phyloP scores from a whole-genome alignment of 2,113 vertebrate genomes.

The Gymnobelideus leadbeateri region DNA sequence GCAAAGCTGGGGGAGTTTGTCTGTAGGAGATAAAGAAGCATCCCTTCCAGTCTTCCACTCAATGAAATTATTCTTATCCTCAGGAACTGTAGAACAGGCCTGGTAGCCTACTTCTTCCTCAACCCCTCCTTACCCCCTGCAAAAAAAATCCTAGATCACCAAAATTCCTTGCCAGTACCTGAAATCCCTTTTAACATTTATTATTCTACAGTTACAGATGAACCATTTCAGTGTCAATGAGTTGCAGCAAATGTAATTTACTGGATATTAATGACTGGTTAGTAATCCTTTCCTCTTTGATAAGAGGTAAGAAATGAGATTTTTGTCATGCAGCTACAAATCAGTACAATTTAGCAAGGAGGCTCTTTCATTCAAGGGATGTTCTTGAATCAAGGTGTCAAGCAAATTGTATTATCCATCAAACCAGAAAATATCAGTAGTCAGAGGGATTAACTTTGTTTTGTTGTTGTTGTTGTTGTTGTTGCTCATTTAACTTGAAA shows the following conservation, averaged over 20 bases:
- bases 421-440: neutral
- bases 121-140: neutral
- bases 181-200: neutral
- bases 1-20: neutral
- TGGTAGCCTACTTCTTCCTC: neutral
- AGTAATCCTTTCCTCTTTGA: neutral
- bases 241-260: neutral
- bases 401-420: neutral
- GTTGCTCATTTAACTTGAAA: conserved; percentile 39
- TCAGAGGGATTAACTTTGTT: neutral
- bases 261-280: neutral
- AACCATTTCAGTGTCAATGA: neutral
- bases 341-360: neutral
- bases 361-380: neutral
- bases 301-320: neutral
- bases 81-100: neutral
- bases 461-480: too few relatives aligned
- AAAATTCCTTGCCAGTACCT: neutral
- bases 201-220: neutral
- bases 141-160: neutral
- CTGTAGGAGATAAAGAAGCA: neutral
- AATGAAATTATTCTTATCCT: neutral
- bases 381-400: neutral
- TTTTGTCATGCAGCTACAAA: neutral
- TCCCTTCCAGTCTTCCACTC: neutral